Base-by-base conservation (phyloP, 2,113 vertebrate genomes). In the Andinoacara biseriatus region DNA sequence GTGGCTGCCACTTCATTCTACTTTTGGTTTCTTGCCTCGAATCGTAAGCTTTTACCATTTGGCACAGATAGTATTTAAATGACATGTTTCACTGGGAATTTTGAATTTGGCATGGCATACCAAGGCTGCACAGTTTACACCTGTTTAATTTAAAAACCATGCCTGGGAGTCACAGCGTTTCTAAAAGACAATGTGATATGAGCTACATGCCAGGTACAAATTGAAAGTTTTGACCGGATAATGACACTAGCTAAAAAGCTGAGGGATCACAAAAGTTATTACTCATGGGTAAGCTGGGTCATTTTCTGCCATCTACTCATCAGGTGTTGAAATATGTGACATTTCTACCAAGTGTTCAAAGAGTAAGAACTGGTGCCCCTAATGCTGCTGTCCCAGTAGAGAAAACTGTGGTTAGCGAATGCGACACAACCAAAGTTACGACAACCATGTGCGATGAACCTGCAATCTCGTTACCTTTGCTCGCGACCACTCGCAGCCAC, bases 51-150 rank as follows among this genome's bases (percentile, higher is more conserved):
- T 82, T 75, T 72, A 77, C 69, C 59, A 22, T 86, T 78, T 80
- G 75, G 78, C 56, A 81, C 33, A 6, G 31, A 52, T 15, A 35
- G 1, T 63, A 83, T 69, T 83, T 33, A 90, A 79, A 89, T 33
- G 69, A 43, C 59, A 22, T 20, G 26, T 77, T 84, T 43, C 58
- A 24, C 49, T 46, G 33, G 46, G 62, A 84, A 31, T 60, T 74
- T 29, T 58, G 58, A 67, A 81, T 85, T 65, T 62, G 69, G 20
- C 46, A 33, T 61, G 24, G 59, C 62, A 83, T 76, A 81, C 56
- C 61, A 57, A 74, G 82, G 84, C 22, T 35, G 18, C 57, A 40
- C 22, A 26, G 1, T 67, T n/a, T 54, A 60, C 81, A 58, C 65
- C 72, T 58, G 26, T 62, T 80, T 78, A 58, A 54, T 83, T 86